Conservation (phyloP, 2,888 invertebrate species). For the Torymus auratus region DNA sequence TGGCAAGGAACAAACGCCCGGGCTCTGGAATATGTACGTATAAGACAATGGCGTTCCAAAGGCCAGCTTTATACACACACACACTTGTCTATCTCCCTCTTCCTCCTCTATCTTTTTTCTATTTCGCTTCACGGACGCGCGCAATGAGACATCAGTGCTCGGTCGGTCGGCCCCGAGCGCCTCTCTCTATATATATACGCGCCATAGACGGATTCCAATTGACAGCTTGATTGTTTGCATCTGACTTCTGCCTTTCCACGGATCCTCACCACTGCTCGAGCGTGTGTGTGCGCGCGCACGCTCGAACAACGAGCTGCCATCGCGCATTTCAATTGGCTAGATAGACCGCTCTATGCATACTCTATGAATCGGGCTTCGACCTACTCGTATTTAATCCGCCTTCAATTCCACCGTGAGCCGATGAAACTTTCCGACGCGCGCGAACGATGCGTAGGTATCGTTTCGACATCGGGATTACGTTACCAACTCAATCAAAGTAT, state of each 20-base stretch:
- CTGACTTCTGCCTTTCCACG: slow-evolving; percentile 57
- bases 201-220: slow-evolving; percentile 61
- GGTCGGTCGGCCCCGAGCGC: too few relatives aligned
- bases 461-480: slow-evolving; percentile 47
- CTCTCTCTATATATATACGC: neutral
- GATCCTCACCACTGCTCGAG: neutral
- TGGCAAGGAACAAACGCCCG: slow-evolving; percentile 3
- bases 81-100: neutral
- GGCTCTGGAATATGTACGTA: neutral
- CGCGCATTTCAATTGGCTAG: slow-evolving; percentile 66
- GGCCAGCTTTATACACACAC: neutral
- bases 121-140: slow-evolving; percentile 9
- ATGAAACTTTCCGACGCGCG: slow-evolving; percentile 28
- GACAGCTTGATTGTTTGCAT: slow-evolving; percentile 67
- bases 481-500: slow-evolving; percentile 47
- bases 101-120: neutral
- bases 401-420: slow-evolving; percentile 39
- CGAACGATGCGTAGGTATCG: neutral
- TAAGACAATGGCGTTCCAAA: slow-evolving; percentile 23
- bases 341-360: slow-evolving; percentile 61
- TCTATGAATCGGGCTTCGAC: slow-evolving; percentile 55
- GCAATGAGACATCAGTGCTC: neutral
- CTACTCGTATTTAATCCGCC: slow-evolving; percentile 50
- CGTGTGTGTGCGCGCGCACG: neutral
- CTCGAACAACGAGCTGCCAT: slow-evolving; percentile 53